Conservation (phyloP, 1,140 invertebrate genomes). For the Phortica variegata region DNA sequence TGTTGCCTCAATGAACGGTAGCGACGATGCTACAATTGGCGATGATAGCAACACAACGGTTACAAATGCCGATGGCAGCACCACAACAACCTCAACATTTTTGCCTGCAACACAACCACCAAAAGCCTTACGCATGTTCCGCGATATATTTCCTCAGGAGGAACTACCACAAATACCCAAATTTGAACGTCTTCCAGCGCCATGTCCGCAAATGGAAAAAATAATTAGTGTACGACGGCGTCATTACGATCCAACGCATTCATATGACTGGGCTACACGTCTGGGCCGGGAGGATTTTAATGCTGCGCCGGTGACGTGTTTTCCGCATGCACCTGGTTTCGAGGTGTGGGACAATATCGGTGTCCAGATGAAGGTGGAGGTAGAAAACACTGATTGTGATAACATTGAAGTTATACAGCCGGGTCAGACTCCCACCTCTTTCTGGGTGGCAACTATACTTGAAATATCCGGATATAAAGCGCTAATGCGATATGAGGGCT, state of each 20-base stretch:
- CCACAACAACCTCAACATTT: constrained; percentile 4
- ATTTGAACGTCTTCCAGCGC: constrained; percentile 44
- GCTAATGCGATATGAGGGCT: constrained; percentile 88
- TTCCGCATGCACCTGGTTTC: constrained; percentile 86
- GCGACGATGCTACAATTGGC: constrained; percentile 22
- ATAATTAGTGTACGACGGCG: constrained; percentile 58
- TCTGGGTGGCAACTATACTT: constrained; percentile 93
- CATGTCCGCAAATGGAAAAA: constrained; percentile 58
- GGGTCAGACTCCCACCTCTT: constrained; percentile 73
- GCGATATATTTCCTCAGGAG: constrained; percentile 58
- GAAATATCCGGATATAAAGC: constrained; percentile 91
- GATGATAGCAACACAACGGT: constrained; percentile 26
- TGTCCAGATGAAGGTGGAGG: constrained; percentile 94
- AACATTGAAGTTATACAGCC: constrained; percentile 66
- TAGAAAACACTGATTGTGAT: constrained; percentile 87
- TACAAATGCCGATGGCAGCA: constrained; percentile 14
- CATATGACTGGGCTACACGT: constrained; percentile 81
- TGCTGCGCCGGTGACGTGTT: constrained; percentile 86
- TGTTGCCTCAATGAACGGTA: constrained; percentile 36
- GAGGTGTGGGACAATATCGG: constrained; percentile 93
- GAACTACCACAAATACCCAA: constrained; percentile 58
- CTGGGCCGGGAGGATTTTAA: constrained; percentile 74
- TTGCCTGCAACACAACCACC: constrained; percentile 32
- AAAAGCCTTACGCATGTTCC: constrained; percentile 40
- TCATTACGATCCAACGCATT: constrained; percentile 66